These are phyloP conservation scores for Phylloscopus trochiloides DNA, from an alignment of 2,113 vertebrate genomes.

Conservation along the genomic window DNA sequence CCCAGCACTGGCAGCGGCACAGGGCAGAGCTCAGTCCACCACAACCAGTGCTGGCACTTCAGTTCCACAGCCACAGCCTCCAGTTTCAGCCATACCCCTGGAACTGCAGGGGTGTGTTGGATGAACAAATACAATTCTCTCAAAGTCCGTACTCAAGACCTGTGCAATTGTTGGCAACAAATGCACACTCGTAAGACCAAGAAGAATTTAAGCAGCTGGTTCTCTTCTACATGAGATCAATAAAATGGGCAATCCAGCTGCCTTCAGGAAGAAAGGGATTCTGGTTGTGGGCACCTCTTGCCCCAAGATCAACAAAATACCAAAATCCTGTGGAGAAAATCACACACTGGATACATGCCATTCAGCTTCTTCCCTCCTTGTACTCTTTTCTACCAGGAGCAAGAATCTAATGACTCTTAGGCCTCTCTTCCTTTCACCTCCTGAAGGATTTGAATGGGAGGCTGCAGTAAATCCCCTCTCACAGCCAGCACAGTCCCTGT, in stretches of 20 bases:
- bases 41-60: background rate
- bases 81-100: background rate
- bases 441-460: background rate
- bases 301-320: background rate
- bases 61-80: background rate
- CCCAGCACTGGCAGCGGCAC: background rate
- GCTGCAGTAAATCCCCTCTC: background rate
- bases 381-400: background rate
- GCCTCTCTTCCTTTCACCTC: background rate
- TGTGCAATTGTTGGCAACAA: background rate
- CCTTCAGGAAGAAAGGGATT: background rate
- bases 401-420: background rate
- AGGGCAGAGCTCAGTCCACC: background rate
- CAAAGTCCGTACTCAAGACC: rapidly evolving
- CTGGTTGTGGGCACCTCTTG: background rate
- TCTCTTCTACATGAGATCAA: background rate
- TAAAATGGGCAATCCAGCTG: background rate
- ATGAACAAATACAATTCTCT: background rate
- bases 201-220: constrained; percentile 26
- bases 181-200: rapidly evolving
- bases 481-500: background rate
- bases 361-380: background rate
- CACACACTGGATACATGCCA: background rate
- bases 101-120: rapidly evolving
- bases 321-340: background rate